Evolutionary conservation across 2,113 vertebrate genomes (phyloP), one percentile per base, ranked within the genome.

Genomic region (Erinaceus europaeus): DNA sequence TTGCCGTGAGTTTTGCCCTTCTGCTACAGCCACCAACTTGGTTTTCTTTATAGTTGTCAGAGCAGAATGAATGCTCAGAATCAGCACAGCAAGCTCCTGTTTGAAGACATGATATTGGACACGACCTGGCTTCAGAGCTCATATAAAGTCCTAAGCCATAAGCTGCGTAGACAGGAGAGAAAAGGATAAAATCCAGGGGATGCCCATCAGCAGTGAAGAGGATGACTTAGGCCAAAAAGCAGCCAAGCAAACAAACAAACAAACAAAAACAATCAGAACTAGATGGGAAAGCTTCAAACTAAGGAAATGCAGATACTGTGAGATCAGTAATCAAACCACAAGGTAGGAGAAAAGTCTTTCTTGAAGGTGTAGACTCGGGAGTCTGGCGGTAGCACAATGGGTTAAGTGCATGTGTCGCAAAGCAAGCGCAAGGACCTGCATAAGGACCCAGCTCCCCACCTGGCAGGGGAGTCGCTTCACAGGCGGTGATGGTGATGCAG

Each of bases 21-120:
- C 44, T 61, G 77, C 3, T 42, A 62, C 36, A 14, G 42, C n/a
- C 75, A 44, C 9, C 11, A 65, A 38, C 34, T 57, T 46, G 4
- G 46, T 87, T 89, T 18, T 53, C n/a, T 61, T 78, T 67, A 55
- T 46, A 75, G n/a, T 65, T 72, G 88, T 73, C 52, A n/a, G 2
- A 88, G 17, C 29, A 82, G 38, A 81, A 74, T 74, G 10, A 77
- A 55, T 69, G 46, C 55, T 53, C 32, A 81, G 53, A 89, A 81
- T 55, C 61, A 67, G 71, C 18, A 55, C 20, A 55, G 21, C 1
- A 52, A 69, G 46, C 6, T 64, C 42, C 48, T 36, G n/a, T 64
- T 75, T 73, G 34, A 78, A 86, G n/a, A 11, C 34, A 6, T 48
- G 27, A 68, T 62, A 21, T n/a, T n/a, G n/a, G 68, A 71, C n/a